Conservation (phyloP, 37 sponge, comb jelly and placozoan species). For the Dysidea cf. avara region DNA sequence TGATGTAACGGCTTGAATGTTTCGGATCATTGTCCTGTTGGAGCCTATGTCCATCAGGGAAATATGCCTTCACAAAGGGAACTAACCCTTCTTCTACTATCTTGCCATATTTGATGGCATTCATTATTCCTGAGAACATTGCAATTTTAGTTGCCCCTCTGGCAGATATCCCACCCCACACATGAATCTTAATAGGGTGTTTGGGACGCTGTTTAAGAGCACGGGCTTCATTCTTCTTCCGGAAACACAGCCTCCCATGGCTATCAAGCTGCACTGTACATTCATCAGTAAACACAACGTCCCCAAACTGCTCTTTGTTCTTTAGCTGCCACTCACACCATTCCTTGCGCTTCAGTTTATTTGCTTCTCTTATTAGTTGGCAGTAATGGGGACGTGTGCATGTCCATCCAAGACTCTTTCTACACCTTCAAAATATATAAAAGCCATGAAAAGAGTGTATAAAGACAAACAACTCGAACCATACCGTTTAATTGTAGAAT, state of each 20-base stretch:
- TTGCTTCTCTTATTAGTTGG: constrained; percentile 31
- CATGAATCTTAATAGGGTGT: too few species aligned
- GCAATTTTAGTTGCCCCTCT: constrained; percentile 40
- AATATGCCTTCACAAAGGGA: constrained; percentile 8
- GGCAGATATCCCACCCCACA: constrained; percentile 49
- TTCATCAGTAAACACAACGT: constrained; percentile 39
- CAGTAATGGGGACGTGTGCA: too few species aligned
- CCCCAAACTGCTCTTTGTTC: constrained; percentile 26
- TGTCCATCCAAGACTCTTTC: too few species aligned
- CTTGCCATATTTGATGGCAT: constrained; percentile 2
- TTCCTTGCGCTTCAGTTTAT: constrained; percentile 26
- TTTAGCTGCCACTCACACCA: constrained; percentile 10
- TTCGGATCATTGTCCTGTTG: constrained; percentile 46
- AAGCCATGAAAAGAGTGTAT: too few species aligned
- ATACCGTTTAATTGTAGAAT: too few species aligned
- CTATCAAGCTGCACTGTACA: too few species aligned
- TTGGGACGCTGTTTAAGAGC: constrained; percentile 37
- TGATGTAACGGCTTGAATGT: neutral
- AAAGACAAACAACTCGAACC: too few species aligned
- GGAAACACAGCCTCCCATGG: constrained; percentile 25
- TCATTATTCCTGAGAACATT: constrained; percentile 50
- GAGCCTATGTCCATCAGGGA: constrained; percentile 16
- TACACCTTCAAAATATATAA: too few species aligned
- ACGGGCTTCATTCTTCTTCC: constrained; percentile 9
- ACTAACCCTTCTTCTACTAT: constrained; percentile 30